Conservation (phyloP, 2,797 vertebrate species). For the Tragopan temminckii region DNA sequence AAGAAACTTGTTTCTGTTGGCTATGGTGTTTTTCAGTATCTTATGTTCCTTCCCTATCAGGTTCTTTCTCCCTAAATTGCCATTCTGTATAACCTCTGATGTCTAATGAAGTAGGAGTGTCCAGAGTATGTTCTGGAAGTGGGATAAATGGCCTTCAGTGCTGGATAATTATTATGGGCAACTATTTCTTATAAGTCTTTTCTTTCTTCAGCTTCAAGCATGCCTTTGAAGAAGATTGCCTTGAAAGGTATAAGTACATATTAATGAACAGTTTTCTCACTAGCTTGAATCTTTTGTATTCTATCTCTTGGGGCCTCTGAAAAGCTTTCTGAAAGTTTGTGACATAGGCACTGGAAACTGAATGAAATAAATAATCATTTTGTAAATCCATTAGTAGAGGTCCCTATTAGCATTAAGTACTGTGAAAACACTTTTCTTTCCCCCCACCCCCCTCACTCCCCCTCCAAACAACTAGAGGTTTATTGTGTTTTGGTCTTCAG, state of each 20-base stretch:
- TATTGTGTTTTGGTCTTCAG: background rate
- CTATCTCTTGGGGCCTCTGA: background rate
- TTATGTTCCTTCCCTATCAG: background rate
- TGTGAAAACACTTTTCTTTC: background rate
- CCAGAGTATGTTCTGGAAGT: background rate
- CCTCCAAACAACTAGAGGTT: background rate
- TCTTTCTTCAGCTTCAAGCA: background rate
- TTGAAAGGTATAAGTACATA: slow-evolving; percentile 1
- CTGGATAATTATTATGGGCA: background rate
- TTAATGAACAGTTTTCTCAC: slow-evolving; percentile 6
- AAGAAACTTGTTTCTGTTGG: background rate
- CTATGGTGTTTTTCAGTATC: background rate
- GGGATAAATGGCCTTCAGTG: background rate
- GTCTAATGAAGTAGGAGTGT: background rate
- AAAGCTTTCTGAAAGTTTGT: slow-evolving; percentile 38
- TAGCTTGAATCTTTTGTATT: background rate
- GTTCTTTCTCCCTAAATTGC: background rate
- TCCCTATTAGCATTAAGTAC: background rate
- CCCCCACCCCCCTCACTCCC: no score
- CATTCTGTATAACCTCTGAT: background rate
- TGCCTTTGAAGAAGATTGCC: background rate
- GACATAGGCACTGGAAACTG: background rate
- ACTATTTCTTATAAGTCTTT: background rate
- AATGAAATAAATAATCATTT: slow-evolving; percentile 54
- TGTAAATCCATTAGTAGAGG: background rate